A percentile compares a stretch with the other conserved stretches of the same genome.
phyloP scores from a whole-genome alignment of 2,113 vertebrate species.

The Xiphias gladius region DNA sequence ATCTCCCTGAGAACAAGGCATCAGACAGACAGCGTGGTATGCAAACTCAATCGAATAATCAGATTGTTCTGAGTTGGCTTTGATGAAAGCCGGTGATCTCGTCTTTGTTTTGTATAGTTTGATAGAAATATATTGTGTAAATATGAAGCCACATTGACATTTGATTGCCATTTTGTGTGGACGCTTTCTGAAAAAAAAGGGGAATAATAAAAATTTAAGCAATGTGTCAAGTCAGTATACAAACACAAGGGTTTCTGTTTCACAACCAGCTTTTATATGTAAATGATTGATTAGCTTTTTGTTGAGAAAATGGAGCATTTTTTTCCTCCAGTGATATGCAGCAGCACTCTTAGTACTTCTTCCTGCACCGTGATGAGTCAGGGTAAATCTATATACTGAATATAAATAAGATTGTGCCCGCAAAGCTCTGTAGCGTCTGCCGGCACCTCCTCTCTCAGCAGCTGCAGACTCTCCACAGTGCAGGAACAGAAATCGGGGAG shows the following conservation, averaged over 20 bases:
- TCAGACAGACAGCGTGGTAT: constrained; percentile 17
- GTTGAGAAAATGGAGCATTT: constrained; percentile 28
- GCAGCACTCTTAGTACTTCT: constrained; percentile 54
- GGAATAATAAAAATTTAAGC: constrained; percentile 53
- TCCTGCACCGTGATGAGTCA: constrained; percentile 71
- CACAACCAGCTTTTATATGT: constrained; percentile 34
- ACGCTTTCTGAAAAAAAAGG: not conserved
- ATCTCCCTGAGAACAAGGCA: constrained; percentile 52
- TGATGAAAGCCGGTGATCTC: constrained; percentile 55
- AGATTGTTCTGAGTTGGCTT: constrained; percentile 39
- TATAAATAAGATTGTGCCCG: constrained; percentile 72
- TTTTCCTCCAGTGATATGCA: constrained; percentile 33
- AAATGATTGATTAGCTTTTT: constrained; percentile 62
- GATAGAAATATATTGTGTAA: constrained; percentile 35
- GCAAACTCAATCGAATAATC: constrained; percentile 54
- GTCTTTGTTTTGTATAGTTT: constrained; percentile 43
- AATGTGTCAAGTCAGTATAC: constrained; percentile 37
- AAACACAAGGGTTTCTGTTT: constrained; percentile 38
- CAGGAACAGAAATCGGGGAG: constrained; percentile 55
- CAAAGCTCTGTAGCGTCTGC: constrained; percentile 37
- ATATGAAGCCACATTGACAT: constrained; percentile 32
- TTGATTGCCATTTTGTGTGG: constrained; percentile 48
- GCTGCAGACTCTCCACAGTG: constrained; percentile 30
- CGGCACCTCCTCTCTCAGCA: constrained; percentile 34
- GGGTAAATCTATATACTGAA: constrained; percentile 71